Evolutionary conservation across 2,888 invertebrate species (phyloP).

Genomic region (Amphipyra tragopoginis): DNA sequence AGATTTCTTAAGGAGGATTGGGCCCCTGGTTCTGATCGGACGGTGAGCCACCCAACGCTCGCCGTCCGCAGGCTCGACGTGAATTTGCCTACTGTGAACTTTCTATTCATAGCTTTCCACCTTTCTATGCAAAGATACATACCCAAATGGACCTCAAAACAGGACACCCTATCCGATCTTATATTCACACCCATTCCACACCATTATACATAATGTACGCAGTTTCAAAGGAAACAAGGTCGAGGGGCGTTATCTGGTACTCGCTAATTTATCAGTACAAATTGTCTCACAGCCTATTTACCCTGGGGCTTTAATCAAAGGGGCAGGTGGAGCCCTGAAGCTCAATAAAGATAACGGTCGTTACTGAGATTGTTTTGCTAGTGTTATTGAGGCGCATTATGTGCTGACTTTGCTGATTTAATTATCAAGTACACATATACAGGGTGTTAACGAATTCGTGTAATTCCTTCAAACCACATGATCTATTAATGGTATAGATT

Average conservation of each 20-base stretch:
- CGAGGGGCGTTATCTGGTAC: slow-evolving; percentile 4
- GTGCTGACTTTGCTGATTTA: too few relatives aligned
- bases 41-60: too few relatives aligned
- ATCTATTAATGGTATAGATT: too few relatives aligned
- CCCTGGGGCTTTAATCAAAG: slow-evolving; percentile 10
- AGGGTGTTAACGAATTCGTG: too few relatives aligned
- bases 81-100: too few relatives aligned
- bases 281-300: slow-evolving; percentile 13
- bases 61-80: too few relatives aligned
- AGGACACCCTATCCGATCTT: background rate
- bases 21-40: too few relatives aligned
- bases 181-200: background rate
- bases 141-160: background rate
- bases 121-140: background rate
- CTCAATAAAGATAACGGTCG: slow-evolving; percentile 25
- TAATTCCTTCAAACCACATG: too few relatives aligned
- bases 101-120: too few relatives aligned
- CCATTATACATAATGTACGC: background rate
- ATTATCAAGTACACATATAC: too few relatives aligned
- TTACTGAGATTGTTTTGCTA: slow-evolving; percentile 8
- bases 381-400: background rate
- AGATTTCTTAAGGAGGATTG: too few relatives aligned
- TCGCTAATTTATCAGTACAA: slow-evolving; percentile 17
- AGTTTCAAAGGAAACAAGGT: slow-evolving; percentile 10
- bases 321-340: slow-evolving; percentile 14